Percentiles rank a stretch among this genome's conserved stretches.
These are phyloP conservation scores for Anguilla megastoma DNA, from an alignment of 2,797 vertebrate genomes.

Conservation along the genomic window DNA sequence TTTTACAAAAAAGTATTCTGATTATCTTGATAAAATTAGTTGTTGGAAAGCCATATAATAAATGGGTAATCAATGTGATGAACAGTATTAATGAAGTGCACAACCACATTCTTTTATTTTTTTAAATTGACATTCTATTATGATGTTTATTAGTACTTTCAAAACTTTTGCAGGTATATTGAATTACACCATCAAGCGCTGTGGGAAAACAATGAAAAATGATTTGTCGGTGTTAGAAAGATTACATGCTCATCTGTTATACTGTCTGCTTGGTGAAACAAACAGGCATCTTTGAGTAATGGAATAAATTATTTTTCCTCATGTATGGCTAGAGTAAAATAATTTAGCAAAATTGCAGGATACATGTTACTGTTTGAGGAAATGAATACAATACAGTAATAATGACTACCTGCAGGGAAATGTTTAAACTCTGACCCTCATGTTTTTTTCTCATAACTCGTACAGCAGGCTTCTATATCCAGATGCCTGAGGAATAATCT, in stretches of 20 bases:
- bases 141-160: conserved; percentile 8
- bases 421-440: conserved; percentile 78
- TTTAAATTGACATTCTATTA: conserved; percentile 5
- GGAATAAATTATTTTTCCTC: conserved; percentile 24
- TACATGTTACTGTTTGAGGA: background rate
- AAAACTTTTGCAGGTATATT: background rate
- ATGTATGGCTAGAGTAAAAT: background rate
- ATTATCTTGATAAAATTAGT: conserved; percentile 26
- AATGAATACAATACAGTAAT: conserved; percentile 59
- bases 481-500: conserved; percentile 69
- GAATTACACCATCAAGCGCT: background rate
- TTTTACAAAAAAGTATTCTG: conserved; percentile 7
- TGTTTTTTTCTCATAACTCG: conserved; percentile 77
- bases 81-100: background rate
- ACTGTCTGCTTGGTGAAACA: conserved; percentile 16
- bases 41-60: background rate
- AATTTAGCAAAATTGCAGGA: conserved; percentile 12
- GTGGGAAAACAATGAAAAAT: conserved; percentile 16
- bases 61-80: background rate
- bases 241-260: conserved; percentile 16
- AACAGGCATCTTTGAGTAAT: conserved; percentile 29
- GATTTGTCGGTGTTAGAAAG: conserved; percentile 16
- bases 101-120: conserved; percentile 5
- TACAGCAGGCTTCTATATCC: conserved; percentile 70
- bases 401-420: conserved; percentile 76